Evolutionary conservation across 2,888 invertebrate species (phyloP), one percentile per base, ranked within the genome.

Genomic region (Heteromurus nitidus): DNA sequence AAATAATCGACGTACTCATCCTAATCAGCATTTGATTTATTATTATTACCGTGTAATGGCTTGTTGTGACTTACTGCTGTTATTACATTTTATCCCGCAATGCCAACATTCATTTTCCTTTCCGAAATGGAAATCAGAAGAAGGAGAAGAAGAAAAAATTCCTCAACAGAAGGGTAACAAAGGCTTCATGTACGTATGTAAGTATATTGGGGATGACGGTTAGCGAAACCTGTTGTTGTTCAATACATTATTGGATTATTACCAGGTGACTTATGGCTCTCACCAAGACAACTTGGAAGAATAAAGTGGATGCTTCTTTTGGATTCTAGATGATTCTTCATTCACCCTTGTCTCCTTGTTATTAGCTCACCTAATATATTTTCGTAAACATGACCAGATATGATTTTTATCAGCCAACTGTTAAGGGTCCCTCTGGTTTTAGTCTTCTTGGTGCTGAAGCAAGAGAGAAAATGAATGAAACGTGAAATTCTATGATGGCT

Each of bases 21-120:
- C 74, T 75, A 81, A 81, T 81, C 80, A 81, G 69, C 64, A 64
- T 75, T 75, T 75, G 80, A 81, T 81, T 81, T 81, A 81, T 81
- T 81, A 75, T 81, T 75, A 81, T 81, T 62, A 69, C 80, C 75
- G 64, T 81, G 80, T 81, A 81, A 81, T 81, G 80, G 67, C 75
- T 75, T 75, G 64, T 79, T 79, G 73, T 80, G 80, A 81, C 80
- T 74, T 81, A 81, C 75, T 75, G 80, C 80, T 81, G 80, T 75
- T 81, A 81, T 75, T 81, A 81, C 75, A 75, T 73, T 60, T 74
- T 74, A 80, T 80, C 80, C 80, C 80, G 80, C 80, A 69, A 74
- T 80, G 80, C 80, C 73, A 74, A 80, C 68, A 73, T 74, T 80
- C 74, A 73, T 67, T 79, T 72, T n/a, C n/a, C n/a, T 70, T 72